Percentiles rank a stretch among this genome's conserved stretches.
Conservation (phyloP, 2,797 vertebrate genomes). For the Myotis vivesi region DNA sequence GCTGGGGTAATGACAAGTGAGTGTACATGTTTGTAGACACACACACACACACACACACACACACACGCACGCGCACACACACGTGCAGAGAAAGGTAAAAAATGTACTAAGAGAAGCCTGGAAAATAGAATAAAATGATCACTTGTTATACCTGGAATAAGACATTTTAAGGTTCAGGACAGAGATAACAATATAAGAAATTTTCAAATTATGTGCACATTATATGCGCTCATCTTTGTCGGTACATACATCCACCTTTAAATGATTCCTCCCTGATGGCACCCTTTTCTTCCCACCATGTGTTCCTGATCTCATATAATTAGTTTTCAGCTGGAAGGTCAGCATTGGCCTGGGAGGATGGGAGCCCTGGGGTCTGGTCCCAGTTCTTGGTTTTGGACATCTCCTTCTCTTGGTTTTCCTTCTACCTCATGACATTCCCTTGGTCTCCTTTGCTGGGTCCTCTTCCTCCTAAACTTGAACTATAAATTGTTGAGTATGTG, state of each 20-base stretch:
- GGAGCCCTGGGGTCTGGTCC: not conserved
- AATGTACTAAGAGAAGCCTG: not conserved
- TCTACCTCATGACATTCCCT: not conserved
- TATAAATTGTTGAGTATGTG: not conserved
- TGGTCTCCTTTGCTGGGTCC: not conserved
- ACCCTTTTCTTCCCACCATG: not conserved
- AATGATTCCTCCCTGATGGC: not conserved
- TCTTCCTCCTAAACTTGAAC: not conserved
- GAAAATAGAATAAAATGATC: not conserved
- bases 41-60: too few species aligned
- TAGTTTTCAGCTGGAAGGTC: not conserved
- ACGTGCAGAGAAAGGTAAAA: not conserved
- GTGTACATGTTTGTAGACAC: rapidly evolving
- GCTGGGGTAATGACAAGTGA: not conserved
- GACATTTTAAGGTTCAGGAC: not conserved
- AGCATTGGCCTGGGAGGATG: not conserved
- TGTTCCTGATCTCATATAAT: not conserved
- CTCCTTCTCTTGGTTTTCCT: not conserved
- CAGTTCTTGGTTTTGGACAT: not conserved
- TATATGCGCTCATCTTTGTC: not conserved
- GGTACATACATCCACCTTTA: not conserved
- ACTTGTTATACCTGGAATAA: not conserved
- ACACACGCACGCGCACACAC: not conserved
- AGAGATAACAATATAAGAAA: not conserved
- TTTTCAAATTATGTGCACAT: not conserved